Base-by-base conservation (phyloP, 2,888 invertebrate species). In the Dendrolimus pini region DNA sequence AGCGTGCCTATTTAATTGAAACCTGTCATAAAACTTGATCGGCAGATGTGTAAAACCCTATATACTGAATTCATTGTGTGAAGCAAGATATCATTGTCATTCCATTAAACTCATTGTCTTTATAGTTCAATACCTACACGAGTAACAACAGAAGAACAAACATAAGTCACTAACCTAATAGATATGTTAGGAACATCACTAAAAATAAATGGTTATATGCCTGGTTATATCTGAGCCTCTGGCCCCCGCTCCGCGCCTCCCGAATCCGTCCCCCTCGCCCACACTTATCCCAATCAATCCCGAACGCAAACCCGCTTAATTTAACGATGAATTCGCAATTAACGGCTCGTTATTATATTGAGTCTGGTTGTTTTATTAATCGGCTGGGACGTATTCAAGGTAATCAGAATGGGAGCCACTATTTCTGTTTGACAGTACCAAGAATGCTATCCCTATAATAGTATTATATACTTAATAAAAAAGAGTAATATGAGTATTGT, bases 291-390 rank as follows among this genome's bases (percentile, higher is more conserved):
- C 78, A 83, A 85, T 85, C 85, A 85, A 82, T 83, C 79, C 76
- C 76, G 70, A 79, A 74, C 75, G 74, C 74, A 82, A 81, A 81
- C 79, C 79, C 77, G 74, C 74, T 84, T 81, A 83, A 83, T 82
- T 82, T 76, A 75, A 71, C 83, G 79, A 79, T 80, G 76, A 79
- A 82, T 79, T 81, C 68, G 70, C 76, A 72, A 83, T 85, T 83
- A 83, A 73, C 74, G 71, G 68, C 67, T 82, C 80, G 78, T 83
- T 83, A 82, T 82, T 79, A 78, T 77, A 80, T 78, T 72, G 70
- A 61, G 60, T 64, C 68, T 69, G 62, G 68, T 75, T 74, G 70
- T 68, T 65, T 61, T 64, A 63, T 59, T 62, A 64, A 10, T 47
- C 12, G 9, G 12, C 47, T 10, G 47, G 47, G 47, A 47, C 12